phyloP scores from a whole-genome alignment of 2,888 invertebrate species.

The Vesta saturnalis region DNA sequence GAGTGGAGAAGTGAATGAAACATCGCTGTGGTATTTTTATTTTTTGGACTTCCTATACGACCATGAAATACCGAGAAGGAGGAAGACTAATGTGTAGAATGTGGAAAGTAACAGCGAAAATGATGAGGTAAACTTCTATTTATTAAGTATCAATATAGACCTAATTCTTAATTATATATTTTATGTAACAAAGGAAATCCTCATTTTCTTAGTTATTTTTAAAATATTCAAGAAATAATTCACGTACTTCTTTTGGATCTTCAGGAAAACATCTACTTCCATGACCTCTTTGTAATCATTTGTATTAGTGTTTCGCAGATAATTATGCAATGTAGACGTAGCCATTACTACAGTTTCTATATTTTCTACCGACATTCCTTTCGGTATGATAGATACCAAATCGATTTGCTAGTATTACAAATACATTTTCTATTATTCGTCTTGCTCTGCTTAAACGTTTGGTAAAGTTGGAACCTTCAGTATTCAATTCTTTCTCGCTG shows the following conservation, averaged over 20 bases:
- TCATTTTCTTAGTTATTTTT: no score
- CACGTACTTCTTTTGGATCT: no score
- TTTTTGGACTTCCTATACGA: not conserved
- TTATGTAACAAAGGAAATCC: no score
- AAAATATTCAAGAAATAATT: no score
- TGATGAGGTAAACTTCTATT: not conserved
- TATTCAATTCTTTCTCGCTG: not conserved
- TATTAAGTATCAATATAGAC: no score
- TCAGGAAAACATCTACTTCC: not conserved
- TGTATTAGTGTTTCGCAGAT: not conserved
- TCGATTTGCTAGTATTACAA: not conserved
- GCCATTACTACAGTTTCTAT: no score
- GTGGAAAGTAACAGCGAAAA: not conserved
- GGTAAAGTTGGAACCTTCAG: not conserved
- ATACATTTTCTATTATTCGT: not conserved
- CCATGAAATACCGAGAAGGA: not conserved
- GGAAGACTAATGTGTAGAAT: not conserved
- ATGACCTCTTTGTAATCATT: not conserved
- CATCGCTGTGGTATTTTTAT: not conserved
- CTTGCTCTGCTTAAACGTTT: constrained; percentile 1
- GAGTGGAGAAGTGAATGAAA: no score
- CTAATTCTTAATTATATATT: no score
- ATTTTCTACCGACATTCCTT: not conserved
- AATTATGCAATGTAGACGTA: not conserved
- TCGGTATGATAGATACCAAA: not conserved